Evolutionary conservation across 2,888 invertebrate species (phyloP), one percentile per base, ranked within the genome.

Genomic region (Tenthredo notha): DNA sequence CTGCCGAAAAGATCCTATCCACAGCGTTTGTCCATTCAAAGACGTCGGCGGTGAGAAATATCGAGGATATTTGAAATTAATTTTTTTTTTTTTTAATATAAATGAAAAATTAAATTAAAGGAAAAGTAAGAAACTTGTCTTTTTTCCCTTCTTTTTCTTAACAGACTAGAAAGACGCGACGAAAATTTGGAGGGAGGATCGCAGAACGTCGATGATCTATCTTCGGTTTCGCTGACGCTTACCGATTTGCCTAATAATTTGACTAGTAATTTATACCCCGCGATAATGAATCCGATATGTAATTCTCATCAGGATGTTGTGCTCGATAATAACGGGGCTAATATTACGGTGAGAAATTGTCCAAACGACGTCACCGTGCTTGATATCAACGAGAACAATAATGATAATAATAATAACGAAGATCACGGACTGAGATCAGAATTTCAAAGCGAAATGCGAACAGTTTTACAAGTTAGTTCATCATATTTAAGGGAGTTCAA

Each of bases 381-480:
- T 7, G 75, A 83, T 84, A 85, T 29, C 29, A 83, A 61, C 21
- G 40, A 47, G 21, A 18, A 75, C 47, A 82, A 80, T 58, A 74
- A 40, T 65, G 40, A 40, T 40, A 58, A 25, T 40, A 84, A 85
- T 47, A 25, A 25, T 25, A 83, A 84, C 40, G 85, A 47, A 29
- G 72, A 10, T 75, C 82, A 18, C 37, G 72, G 67, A 65, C 25
- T 29, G 80, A 43, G 77, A 25, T 25, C 50, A 65, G 85, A 86
- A 47, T 84, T 87, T 67, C 85, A 86, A 85, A 86, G 83, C 29
- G 87, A 86, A 84, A 88, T 89, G 88, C 87, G 86, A 77, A 72
- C 87, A 25, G 88, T 90, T 58, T 77, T 90, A 25, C 88, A 90
- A 87, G 88, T 86, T 86, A 84, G 87, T 70, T 67, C 4, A 15